Base-by-base conservation (phyloP, 2,113 vertebrate species). In the Etia nguti region DNA sequence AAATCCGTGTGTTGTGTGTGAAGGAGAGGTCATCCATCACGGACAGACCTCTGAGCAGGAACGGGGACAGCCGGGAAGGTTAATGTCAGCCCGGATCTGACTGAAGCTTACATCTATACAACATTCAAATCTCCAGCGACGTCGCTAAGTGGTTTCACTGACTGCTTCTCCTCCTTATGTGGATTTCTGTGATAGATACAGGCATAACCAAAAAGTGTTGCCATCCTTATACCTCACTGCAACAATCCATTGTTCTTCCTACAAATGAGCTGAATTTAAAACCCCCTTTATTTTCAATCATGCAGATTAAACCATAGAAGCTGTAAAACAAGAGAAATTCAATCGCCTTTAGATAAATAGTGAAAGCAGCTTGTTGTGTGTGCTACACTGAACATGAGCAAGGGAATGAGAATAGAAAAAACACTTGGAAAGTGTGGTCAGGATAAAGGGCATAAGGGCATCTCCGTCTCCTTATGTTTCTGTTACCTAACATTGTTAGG, bases 1-100 rank as follows among this genome's bases (percentile, higher is more conserved):
- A 60, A 80, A 41, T 36, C 70, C 75, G 85, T 38, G 83, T 18
- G 20, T 62, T 80, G 81, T 5, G 56, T 29, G 79, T 5, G 83
- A 52, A 60, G 7, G 18, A 36, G 81, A 85, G 89, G 92, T 92
- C 89, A 91, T 94, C 90, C 89, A 92, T 94, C 93, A 94, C 8
- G 68, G 75, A 46, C 11, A 50, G 20, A 89, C 87, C 81, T 88
- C 86, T 73, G 80, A 85, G 85, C 54, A 54, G 81, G 59, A n/a
- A 29, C 83, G 65, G 65, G 83, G 84, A 89, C 90, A 73, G 50
- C 56, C 5, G 29, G 81, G 90, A 90, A 92, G 93, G 94, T 94
- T 93, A 89, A 94, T 86, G 88, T 91, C 90, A 62, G 79, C 79
- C 60, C 1, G 18, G 83, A 88, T 92, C 43, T 29, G 79, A 93